phyloP scores from a whole-genome alignment of 2,113 vertebrate genomes.

The Tetraodon nigroviridis region DNA sequence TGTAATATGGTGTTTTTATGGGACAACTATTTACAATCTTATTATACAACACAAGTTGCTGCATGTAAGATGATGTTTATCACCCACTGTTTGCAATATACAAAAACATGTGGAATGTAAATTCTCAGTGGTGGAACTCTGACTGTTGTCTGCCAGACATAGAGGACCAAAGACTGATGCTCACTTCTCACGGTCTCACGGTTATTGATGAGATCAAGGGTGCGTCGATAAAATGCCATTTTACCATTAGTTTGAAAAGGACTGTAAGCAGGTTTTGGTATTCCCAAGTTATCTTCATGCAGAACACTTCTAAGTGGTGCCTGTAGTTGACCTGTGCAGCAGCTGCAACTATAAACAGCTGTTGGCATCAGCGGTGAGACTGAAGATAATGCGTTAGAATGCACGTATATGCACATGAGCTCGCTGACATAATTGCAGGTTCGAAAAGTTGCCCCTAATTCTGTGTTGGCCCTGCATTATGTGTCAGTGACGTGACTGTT shows the following conservation, averaged over 20 bases:
- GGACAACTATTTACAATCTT: neutral
- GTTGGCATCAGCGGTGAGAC: constrained; percentile 30
- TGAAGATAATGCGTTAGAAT: constrained; percentile 42
- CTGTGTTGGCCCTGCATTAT: constrained; percentile 44
- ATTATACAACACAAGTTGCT: too few relatives aligned
- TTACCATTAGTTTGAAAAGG: constrained; percentile 19
- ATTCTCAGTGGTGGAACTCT: too few relatives aligned
- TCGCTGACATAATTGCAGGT: constrained; percentile 41
- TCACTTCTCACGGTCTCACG: too few relatives aligned
- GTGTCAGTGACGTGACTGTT: constrained; percentile 40
- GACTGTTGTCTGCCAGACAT: too few relatives aligned
- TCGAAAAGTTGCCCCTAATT: constrained; percentile 52
- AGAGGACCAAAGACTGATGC: too few relatives aligned
- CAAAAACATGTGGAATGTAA: too few relatives aligned
- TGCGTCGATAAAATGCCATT: neutral
- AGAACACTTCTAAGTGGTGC: constrained; percentile 46
- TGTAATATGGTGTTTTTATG: neutral
- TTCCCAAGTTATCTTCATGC: constrained; percentile 38
- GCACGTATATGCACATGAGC: constrained; percentile 35
- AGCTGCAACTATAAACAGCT: constrained; percentile 48
- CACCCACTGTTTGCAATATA: too few relatives aligned
- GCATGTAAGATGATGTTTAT: too few relatives aligned
- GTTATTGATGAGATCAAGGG: too few relatives aligned
- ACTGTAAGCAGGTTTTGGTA: constrained; percentile 16
- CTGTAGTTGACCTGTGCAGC: constrained; percentile 46